A percentile compares a stretch with the other conserved stretches of the same genome.
Evolutionary conservation across 2,888 invertebrate species (phyloP).

Genomic region (Chrysotoxum bicinctum): DNA sequence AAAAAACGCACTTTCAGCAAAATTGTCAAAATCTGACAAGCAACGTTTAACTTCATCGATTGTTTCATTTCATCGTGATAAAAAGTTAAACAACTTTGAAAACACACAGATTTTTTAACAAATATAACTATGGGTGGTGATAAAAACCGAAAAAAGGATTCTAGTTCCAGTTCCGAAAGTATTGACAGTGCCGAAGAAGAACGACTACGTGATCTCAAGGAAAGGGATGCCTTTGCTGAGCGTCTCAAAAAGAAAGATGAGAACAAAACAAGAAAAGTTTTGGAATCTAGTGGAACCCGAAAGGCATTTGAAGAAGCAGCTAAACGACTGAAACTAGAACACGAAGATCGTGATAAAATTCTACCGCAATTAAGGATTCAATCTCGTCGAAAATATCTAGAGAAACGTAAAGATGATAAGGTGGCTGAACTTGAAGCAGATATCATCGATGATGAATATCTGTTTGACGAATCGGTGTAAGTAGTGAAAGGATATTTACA

Average conservation of each 20-base stretch:
- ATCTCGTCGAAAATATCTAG: slow-evolving; percentile 95
- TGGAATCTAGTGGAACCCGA: slow-evolving; percentile 85
- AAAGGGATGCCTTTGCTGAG: slow-evolving; percentile 96
- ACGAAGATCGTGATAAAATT: slow-evolving; percentile 92
- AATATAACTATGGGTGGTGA: slow-evolving; percentile 74
- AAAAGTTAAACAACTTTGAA: background rate
- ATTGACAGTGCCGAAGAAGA: slow-evolving; percentile 90
- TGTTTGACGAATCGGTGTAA: slow-evolving; percentile 94
- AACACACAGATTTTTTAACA: background rate
- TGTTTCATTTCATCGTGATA: background rate
- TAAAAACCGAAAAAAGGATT: slow-evolving; percentile 76
- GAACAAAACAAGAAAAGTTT: slow-evolving; percentile 91
- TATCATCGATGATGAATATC: slow-evolving; percentile 96
- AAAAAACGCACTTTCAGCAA: too few relatives aligned
- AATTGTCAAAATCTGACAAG: too few relatives aligned
- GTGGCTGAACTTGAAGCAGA: slow-evolving; percentile 96
- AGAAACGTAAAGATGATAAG: slow-evolving; percentile 98
- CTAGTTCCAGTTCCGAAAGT: slow-evolving; percentile 77
- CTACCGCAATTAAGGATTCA: slow-evolving; percentile 94
- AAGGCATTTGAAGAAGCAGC: slow-evolving; percentile 93
- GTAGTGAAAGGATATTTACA: slow-evolving; percentile 77
- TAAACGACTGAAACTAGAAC: slow-evolving; percentile 93
- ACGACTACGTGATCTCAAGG: slow-evolving; percentile 91
- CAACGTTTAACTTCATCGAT: too few relatives aligned
- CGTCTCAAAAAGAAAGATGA: slow-evolving; percentile 95